Evolutionary conservation across 1,140 invertebrate genomes (phyloP).

Genomic region (Manduca sexta): DNA sequence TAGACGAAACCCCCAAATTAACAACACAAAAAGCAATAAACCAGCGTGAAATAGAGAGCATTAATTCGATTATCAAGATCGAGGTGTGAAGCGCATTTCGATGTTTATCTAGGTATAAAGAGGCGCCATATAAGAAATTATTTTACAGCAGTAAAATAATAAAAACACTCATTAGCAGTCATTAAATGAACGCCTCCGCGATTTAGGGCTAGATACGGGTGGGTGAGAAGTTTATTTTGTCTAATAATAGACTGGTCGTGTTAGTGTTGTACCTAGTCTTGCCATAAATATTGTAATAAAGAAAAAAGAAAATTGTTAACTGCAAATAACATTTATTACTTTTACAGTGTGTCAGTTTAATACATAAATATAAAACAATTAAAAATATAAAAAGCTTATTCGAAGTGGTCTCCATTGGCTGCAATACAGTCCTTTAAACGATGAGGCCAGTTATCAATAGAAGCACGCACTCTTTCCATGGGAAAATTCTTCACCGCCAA

Average conservation of each 20-base stretch:
- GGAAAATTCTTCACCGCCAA: too few species aligned
- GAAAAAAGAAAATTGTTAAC: too few species aligned
- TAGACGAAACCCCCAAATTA: constrained; percentile 48
- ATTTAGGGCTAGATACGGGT: constrained; percentile 55
- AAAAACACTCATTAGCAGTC: constrained; percentile 71
- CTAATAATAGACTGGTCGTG: constrained; percentile 44
- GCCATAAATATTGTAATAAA: too few species aligned
- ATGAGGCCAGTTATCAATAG: too few species aligned
- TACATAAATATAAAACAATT: too few species aligned
- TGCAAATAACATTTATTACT: too few species aligned
- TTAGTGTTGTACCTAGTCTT: constrained; percentile 26
- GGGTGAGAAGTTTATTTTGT: constrained; percentile 51
- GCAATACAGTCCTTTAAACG: too few species aligned
- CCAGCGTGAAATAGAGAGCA: constrained; percentile 67
- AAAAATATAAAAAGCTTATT: too few species aligned
- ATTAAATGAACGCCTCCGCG: constrained; percentile 60
- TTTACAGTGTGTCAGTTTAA: too few species aligned
- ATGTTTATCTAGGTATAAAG: constrained; percentile 73
- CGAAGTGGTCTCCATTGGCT: too few species aligned
- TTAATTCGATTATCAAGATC: constrained; percentile 72
- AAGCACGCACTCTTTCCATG: too few species aligned
- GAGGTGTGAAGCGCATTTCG: constrained; percentile 70
- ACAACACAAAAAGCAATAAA: constrained; percentile 67
- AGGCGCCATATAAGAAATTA: constrained; percentile 67
- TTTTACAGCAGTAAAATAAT: constrained; percentile 70